A percentile compares a stretch with the other conserved stretches of the same genome.
Evolutionary conservation across 2,888 invertebrate species (phyloP).

Genomic region (Drosophila subsilvestris): DNA sequence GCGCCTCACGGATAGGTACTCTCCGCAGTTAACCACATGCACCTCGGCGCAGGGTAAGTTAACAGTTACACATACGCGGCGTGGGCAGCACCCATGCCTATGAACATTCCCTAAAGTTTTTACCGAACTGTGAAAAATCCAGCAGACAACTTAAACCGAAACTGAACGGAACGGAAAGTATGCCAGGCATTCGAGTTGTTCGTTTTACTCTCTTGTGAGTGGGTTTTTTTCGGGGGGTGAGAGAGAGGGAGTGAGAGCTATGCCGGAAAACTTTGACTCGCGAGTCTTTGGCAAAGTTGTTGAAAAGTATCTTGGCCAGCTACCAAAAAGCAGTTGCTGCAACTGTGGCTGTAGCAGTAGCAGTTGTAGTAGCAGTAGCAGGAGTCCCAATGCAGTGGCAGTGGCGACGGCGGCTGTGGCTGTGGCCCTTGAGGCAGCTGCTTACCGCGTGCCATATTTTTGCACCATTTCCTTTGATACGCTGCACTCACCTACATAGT

Average conservation of each 20-base stretch:
- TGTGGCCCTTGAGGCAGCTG: constrained; percentile 50
- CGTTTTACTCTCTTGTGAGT: constrained; percentile 16
- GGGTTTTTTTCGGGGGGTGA: neutral
- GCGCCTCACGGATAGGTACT: constrained; percentile 88
- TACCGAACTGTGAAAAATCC: neutral
- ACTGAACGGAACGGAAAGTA: constrained; percentile 27
- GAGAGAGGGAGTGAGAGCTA: neutral
- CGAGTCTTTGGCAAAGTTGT: constrained; percentile 50
- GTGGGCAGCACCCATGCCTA: constrained; percentile 19
- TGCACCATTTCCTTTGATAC: constrained; percentile 75
- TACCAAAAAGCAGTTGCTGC: constrained; percentile 27
- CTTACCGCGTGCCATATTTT: constrained; percentile 81
- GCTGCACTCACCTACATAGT: constrained; percentile 71
- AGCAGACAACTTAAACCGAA: neutral
- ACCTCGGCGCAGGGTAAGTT: constrained; percentile 88
- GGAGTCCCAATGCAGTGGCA: constrained; percentile 9
- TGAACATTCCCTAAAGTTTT: neutral
- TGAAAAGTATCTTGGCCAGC: constrained; percentile 57
- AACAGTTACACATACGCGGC: constrained; percentile 43
- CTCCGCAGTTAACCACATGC: constrained; percentile 87
- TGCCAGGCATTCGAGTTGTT: constrained; percentile 50
- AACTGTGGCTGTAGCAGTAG: constrained; percentile 15
- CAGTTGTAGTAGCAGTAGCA: constrained; percentile 9
- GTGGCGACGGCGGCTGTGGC: neutral
- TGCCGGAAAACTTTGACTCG: constrained; percentile 46